Conservation (phyloP, 2,113 vertebrate species). For the Speoplatyrhinus poulsoni region DNA sequence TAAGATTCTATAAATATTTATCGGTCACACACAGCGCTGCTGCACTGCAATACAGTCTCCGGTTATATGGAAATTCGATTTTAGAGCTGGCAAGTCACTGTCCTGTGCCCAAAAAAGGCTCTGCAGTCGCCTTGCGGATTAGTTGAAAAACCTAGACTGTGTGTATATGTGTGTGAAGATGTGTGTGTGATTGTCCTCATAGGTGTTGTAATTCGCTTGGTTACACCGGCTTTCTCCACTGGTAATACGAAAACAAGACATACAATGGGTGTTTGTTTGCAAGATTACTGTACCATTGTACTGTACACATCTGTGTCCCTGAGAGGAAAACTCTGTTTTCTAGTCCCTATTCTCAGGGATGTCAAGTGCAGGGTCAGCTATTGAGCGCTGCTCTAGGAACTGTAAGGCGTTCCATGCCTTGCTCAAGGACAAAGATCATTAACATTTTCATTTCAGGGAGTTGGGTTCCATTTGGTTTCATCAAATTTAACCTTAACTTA, state of each 20-base stretch:
- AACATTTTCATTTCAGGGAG: no score
- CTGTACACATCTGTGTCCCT: no score
- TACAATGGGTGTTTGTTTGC: no score
- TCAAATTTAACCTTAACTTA: no score
- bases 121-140: conserved; percentile 8
- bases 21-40: conserved; percentile 43
- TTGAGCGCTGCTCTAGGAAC: not conserved
- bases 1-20: conserved; percentile 68
- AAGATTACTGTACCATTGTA: not conserved
- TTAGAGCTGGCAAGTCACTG: conserved; percentile 28
- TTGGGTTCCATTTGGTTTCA: no score
- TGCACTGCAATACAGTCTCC: conserved; percentile 29
- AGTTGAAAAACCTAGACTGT: not conserved
- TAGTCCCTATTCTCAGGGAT: no score
- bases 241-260: no score
- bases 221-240: no score
- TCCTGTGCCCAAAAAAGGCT: conserved; percentile 57
- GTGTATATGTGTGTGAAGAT: not conserved
- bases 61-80: conserved; percentile 39
- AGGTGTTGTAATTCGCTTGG: not conserved
- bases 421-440: conserved; percentile 13
- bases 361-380: not conserved
- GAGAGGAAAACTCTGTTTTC: no score
- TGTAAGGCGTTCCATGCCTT: conserved; percentile 4
- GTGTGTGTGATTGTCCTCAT: not conserved